Percentiles rank a stretch among this genome's conserved stretches.
phyloP scores from a whole-genome alignment of 2,888 invertebrate genomes.

The Eristalis intricaria region DNA sequence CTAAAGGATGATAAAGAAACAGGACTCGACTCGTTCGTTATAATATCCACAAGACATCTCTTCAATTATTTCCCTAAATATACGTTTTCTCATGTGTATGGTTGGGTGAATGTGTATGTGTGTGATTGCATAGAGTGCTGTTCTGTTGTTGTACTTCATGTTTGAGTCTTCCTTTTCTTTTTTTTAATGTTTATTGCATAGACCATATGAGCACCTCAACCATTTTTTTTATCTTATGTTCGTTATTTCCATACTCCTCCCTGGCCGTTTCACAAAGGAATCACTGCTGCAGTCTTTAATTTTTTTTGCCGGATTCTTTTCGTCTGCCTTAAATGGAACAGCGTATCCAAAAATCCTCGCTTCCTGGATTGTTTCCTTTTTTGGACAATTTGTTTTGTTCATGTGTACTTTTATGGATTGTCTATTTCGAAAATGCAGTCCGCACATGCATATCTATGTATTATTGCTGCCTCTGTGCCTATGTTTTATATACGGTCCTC shows the following conservation, averaged over 20 bases:
- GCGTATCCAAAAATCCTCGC: constrained; percentile 49
- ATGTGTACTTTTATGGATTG: constrained; percentile 42
- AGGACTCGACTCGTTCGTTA: constrained; percentile 69
- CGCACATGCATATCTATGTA: too few relatives aligned
- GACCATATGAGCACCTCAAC: constrained; percentile 56
- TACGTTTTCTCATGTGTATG: constrained; percentile 38
- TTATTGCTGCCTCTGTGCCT: too few relatives aligned
- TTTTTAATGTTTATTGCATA: constrained; percentile 49
- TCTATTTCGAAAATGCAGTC: not conserved
- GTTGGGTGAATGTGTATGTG: constrained; percentile 4
- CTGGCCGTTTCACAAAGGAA: constrained; percentile 45
- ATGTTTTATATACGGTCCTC: too few relatives aligned
- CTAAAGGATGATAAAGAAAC: constrained; percentile 64
- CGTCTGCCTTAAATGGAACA: constrained; percentile 51
- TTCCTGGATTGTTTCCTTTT: constrained; percentile 41
- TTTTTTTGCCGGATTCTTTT: constrained; percentile 49
- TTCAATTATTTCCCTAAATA: constrained; percentile 67
- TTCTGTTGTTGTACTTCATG: constrained; percentile 39
- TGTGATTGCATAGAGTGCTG: constrained; percentile 27
- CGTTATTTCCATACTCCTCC: constrained; percentile 34
- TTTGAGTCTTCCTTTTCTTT: constrained; percentile 24
- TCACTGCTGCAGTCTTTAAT: constrained; percentile 53
- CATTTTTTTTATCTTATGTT: constrained; percentile 18
- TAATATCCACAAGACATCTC: constrained; percentile 70
- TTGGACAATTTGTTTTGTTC: constrained; percentile 11